Evolutionary conservation across 2,888 invertebrate species (phyloP).

Genomic region (Pyrrhia umbra): DNA sequence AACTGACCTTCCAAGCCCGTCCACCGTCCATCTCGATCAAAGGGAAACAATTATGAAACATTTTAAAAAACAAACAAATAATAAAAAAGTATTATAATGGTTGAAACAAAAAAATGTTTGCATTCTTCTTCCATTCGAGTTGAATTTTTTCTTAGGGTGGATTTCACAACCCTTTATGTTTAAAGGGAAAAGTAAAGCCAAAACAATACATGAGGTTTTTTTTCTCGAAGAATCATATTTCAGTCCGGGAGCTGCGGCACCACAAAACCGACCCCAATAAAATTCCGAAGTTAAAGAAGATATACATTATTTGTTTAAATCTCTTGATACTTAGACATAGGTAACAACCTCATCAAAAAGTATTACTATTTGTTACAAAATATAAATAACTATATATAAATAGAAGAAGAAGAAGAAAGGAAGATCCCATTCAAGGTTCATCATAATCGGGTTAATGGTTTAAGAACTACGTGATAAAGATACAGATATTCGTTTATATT

Average conservation of each 20-base stretch:
- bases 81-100: conserved; percentile 65
- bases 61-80: conserved; percentile 67
- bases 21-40: conserved; percentile 65
- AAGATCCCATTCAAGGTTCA: too few species aligned
- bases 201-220: conserved; percentile 77
- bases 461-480: too few species aligned
- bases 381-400: too few species aligned
- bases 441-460: too few species aligned
- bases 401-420: too few species aligned
- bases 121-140: conserved; percentile 79
- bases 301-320: too few species aligned
- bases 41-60: conserved; percentile 69
- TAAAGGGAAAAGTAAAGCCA: conserved; percentile 68
- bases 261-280: not conserved
- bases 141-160: conserved; percentile 80
- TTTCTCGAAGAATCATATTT: conserved; percentile 65
- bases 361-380: too few species aligned
- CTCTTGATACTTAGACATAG: too few species aligned
- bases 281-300: too few species aligned
- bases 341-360: too few species aligned
- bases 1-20: conserved; percentile 54
- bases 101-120: conserved; percentile 70
- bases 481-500: too few species aligned
- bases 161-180: conserved; percentile 80
- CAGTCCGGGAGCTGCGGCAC: conserved; percentile 58